Percentiles rank a stretch among this genome's conserved stretches.
These are phyloP conservation scores for Metellina segmentata DNA, from an alignment of 2,888 invertebrate species.

Conservation along the genomic window DNA sequence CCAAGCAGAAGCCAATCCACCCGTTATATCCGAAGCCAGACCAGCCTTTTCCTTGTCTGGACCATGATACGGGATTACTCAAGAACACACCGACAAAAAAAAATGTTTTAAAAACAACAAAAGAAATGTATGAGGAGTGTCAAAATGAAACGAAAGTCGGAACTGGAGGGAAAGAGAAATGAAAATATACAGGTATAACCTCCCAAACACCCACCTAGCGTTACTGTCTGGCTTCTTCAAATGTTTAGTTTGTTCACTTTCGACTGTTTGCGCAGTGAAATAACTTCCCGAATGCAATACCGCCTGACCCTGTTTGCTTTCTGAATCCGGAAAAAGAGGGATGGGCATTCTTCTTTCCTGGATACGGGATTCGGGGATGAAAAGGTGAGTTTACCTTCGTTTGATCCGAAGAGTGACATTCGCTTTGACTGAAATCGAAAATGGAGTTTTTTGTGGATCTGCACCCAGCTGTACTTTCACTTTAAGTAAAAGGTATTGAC, in stretches of 20 bases:
- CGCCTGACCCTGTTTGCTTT: constrained; percentile 46
- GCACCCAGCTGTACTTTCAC: not conserved
- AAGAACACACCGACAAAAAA: constrained; percentile 16
- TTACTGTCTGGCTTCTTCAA: constrained; percentile 22
- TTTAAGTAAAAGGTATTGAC: not conserved
- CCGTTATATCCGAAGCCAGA: not conserved
- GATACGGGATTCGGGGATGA: not conserved
- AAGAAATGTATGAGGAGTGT: constrained; percentile 25
- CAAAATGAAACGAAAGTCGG: constrained; percentile 32
- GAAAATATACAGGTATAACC: constrained; percentile 11
- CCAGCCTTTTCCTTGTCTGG: constrained; percentile 49
- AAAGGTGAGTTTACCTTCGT: constrained; percentile 17
- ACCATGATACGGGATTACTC: constrained; percentile 5
- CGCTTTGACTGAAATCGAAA: constrained; percentile 38
- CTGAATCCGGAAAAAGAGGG: constrained; percentile 3
- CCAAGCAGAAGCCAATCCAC: not conserved
- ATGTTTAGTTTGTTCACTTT: constrained; percentile 62
- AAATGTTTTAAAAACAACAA: constrained; percentile 20
- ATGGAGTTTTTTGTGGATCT: not conserved
- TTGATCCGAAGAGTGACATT: not conserved
- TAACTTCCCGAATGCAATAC: constrained; percentile 58
- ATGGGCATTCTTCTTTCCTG: not conserved
- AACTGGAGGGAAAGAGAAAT: constrained; percentile 9
- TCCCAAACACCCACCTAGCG: not conserved
- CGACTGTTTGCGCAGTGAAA: constrained; percentile 59